Percentiles rank a stretch among this genome's conserved stretches.
Conservation (phyloP, 2,888 invertebrate genomes). For the Drosophila melanocephala region DNA sequence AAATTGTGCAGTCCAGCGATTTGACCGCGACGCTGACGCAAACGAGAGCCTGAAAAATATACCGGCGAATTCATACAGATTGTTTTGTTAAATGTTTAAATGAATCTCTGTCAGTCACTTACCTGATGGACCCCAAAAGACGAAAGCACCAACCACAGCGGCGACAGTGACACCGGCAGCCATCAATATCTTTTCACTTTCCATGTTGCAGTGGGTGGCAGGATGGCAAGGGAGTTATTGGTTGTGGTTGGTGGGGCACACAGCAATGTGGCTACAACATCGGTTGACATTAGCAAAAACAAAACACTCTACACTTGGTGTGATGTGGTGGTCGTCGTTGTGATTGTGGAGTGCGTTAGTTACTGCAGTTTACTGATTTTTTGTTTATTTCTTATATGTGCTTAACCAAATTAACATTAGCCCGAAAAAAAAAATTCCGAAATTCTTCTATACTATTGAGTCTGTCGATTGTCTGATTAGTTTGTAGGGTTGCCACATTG, state of each 20-base stretch:
- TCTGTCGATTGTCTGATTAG: constrained; percentile 55
- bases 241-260: constrained; percentile 13
- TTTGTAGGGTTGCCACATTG: constrained; percentile 34
- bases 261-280: constrained; percentile 42
- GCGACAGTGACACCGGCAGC: constrained; percentile 92
- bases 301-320: constrained; percentile 17
- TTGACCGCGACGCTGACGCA: constrained; percentile 89
- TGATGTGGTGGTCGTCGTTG: background rate
- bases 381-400: background rate
- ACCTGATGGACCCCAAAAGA: constrained; percentile 90
- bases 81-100: background rate
- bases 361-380: constrained; percentile 8
- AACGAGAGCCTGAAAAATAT: constrained; percentile 84
- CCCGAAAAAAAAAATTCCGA: constrained; percentile 40
- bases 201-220: constrained; percentile 72
- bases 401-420: constrained; percentile 36
- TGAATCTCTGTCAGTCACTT: constrained; percentile 27
- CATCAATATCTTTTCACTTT: constrained; percentile 91
- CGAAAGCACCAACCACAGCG: constrained; percentile 93
- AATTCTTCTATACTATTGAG: constrained; percentile 55
- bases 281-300: constrained; percentile 36
- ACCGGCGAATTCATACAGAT: background rate
- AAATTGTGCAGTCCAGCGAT: constrained; percentile 95
- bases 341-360: constrained; percentile 5
- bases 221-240: constrained; percentile 7